phyloP scores from a whole-genome alignment of 2,888 invertebrate genomes.

The Spilarctia lutea region DNA sequence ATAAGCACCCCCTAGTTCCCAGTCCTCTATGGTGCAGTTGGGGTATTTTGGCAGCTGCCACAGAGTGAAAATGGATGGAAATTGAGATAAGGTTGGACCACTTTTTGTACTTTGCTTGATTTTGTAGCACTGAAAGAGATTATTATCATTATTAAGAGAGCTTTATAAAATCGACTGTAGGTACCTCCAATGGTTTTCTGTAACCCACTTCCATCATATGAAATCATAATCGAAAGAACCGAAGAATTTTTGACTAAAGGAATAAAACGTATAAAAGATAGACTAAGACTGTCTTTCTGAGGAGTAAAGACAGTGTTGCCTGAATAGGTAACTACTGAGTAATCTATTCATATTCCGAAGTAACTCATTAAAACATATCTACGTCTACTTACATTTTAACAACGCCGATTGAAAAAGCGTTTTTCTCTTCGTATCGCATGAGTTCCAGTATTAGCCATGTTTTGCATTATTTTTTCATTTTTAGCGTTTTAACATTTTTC shows the following conservation, averaged over 20 bases:
- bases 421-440: conserved; percentile 8
- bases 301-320: too few relatives aligned
- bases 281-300: neutral
- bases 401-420: conserved; percentile 9
- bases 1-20: neutral
- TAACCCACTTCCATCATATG: neutral
- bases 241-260: too few relatives aligned
- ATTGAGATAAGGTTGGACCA: neutral
- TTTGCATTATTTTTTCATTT: conserved; percentile 32
- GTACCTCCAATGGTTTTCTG: neutral
- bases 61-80: neutral
- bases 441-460: conserved; percentile 35
- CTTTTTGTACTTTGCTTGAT: conserved; percentile 9
- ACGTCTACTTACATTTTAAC: conserved; percentile 11
- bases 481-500: conserved; percentile 35
- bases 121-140: neutral
- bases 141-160: neutral
- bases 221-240: neutral
- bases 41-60: neutral
- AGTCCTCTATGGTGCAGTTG: neutral
- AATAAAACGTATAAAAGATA: too few relatives aligned
- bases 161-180: too few relatives aligned
- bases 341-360: neutral
- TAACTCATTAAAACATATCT: neutral
- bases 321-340: too few relatives aligned